These are phyloP conservation scores for Pachycephus smyrnensis DNA, from an alignment of 2,888 invertebrate genomes.

Conservation along the genomic window DNA sequence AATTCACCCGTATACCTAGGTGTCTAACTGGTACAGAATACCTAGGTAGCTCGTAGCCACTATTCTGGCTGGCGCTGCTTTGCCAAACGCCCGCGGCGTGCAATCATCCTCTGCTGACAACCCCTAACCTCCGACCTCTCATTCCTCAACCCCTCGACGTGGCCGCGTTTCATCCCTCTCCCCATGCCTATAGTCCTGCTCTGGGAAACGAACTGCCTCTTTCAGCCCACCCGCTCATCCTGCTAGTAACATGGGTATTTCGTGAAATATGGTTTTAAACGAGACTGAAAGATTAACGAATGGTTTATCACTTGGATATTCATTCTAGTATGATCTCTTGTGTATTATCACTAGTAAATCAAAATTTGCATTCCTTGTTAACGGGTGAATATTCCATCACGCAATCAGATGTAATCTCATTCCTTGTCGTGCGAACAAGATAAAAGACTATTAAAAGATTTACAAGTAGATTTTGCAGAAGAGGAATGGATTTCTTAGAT, in stretches of 20 bases:
- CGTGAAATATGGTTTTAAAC: slow-evolving; percentile 56
- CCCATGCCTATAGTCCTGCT: slow-evolving; percentile 14
- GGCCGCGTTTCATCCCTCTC: slow-evolving; percentile 13
- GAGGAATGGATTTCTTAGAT: not conserved
- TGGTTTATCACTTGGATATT: slow-evolving; percentile 53
- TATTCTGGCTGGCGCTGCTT: not conserved
- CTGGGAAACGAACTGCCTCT: slow-evolving; percentile 12
- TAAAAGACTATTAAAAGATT: not conserved
- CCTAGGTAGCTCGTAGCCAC: slow-evolving; percentile 17
- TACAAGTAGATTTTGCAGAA: not conserved
- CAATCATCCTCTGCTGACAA: slow-evolving; percentile 53
- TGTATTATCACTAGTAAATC: not conserved
- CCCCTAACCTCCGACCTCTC: slow-evolving; percentile 30
- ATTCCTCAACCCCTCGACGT: slow-evolving; percentile 33
- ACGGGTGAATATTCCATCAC: not conserved
- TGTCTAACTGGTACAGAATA: slow-evolving; percentile 40
- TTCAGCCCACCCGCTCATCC: slow-evolving; percentile 26
- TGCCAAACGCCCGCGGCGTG: slow-evolving; percentile 48
- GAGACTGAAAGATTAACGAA: slow-evolving; percentile 54
- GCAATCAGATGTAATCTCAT: too few species aligned
- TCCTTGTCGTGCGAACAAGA: not conserved
- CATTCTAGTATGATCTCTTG: slow-evolving; percentile 6
- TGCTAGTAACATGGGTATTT: slow-evolving; percentile 32
- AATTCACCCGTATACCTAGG: slow-evolving; percentile 27
- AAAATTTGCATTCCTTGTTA: not conserved